phyloP scores from a whole-genome alignment of 2,888 invertebrate species.

The Plagodis dolabraria region DNA sequence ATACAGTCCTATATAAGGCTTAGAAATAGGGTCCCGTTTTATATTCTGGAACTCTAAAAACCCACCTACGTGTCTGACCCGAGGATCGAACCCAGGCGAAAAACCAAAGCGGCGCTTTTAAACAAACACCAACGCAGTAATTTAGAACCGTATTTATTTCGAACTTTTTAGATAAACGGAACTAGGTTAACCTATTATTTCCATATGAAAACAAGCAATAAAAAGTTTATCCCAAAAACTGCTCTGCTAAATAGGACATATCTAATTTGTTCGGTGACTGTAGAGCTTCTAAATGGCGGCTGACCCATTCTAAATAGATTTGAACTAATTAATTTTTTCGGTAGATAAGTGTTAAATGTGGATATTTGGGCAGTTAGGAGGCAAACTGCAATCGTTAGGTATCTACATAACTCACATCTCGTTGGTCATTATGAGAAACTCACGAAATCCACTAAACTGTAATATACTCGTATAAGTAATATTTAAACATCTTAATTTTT shows the following conservation, averaged over 20 bases:
- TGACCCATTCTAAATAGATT: slow-evolving; percentile 38
- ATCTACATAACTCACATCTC: slow-evolving; percentile 20
- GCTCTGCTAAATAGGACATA: slow-evolving; percentile 43
- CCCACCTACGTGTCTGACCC: too few relatives aligned
- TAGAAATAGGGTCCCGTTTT: too few relatives aligned
- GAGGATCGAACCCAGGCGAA: too few relatives aligned
- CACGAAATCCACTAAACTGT: background rate
- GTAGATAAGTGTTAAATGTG: too few relatives aligned
- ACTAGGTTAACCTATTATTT: slow-evolving; percentile 47
- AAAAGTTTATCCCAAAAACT: too few relatives aligned
- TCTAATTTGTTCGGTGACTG: slow-evolving; percentile 44
- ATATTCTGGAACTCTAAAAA: too few relatives aligned
- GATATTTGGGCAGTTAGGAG: slow-evolving; percentile 7
- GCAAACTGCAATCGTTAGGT: slow-evolving; percentile 15
- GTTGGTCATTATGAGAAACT: slow-evolving; percentile 16
- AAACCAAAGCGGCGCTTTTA: too few relatives aligned
- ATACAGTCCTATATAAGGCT: too few relatives aligned
- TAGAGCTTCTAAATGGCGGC: slow-evolving; percentile 25
- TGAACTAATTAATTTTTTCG: slow-evolving; percentile 21
- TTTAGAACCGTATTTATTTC: slow-evolving; percentile 3
- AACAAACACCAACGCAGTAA: too few relatives aligned
- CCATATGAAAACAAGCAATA: slow-evolving; percentile 37
- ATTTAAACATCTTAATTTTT: too few relatives aligned
- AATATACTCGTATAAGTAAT: too few relatives aligned
- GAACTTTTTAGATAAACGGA: slow-evolving; percentile 40